A percentile compares a stretch with the other conserved stretches of the same genome.
phyloP scores from a whole-genome alignment of 2,797 vertebrate species.

The Premnoplex brunnescens region DNA sequence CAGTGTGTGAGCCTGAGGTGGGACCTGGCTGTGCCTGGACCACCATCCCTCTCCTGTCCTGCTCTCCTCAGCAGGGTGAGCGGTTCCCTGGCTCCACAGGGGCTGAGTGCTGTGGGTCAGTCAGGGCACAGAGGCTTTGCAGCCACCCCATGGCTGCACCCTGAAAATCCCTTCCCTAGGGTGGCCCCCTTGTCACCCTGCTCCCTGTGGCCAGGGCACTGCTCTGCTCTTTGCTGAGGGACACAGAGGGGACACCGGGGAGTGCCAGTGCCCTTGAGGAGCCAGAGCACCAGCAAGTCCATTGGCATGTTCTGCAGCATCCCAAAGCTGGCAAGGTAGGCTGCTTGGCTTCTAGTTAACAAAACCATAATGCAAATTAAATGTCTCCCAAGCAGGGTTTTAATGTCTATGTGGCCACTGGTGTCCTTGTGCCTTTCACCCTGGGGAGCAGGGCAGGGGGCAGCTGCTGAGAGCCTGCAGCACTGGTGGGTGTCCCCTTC shows the following conservation, averaged over 20 bases:
- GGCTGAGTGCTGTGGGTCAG: accelerated
- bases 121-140: neutral
- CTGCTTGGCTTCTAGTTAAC: neutral
- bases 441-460: neutral
- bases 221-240: neutral
- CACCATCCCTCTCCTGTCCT: accelerated
- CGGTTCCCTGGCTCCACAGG: accelerated
- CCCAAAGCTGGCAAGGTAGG: neutral
- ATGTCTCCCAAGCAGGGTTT: neutral
- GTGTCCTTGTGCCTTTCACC: accelerated
- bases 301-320: neutral
- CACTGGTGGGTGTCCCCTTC: conserved; percentile 3
- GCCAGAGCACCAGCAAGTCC: neutral
- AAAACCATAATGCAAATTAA: neutral
- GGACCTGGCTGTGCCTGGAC: neutral
- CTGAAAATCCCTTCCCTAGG: accelerated
- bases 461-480: neutral
- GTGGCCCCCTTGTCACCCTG: too few species aligned
- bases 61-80: accelerated
- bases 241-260: neutral
- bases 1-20: neutral
- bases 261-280: neutral
- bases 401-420: neutral
- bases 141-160: accelerated
- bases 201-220: accelerated